A percentile compares a stretch with the other conserved stretches of the same genome.
phyloP scores from a whole-genome alignment of 2,888 invertebrate genomes.

The Cryptus armator region DNA sequence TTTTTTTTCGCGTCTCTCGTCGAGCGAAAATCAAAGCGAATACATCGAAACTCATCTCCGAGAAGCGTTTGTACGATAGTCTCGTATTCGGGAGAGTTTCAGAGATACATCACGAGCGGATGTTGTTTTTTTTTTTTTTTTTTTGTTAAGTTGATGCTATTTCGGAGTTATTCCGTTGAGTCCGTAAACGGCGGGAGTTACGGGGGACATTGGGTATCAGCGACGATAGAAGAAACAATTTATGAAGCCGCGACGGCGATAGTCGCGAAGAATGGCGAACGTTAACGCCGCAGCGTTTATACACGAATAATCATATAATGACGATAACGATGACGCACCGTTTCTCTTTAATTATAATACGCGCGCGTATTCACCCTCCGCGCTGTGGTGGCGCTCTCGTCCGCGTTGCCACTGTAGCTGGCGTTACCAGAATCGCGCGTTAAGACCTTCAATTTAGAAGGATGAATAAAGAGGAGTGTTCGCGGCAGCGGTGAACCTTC shows the following conservation, averaged over 20 bases:
- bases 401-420: not conserved
- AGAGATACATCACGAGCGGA: not conserved
- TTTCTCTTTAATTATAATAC: slow-evolving; percentile 49
- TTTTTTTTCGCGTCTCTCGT: not conserved
- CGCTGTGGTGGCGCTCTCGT: not conserved
- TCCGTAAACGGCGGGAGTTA: not conserved
- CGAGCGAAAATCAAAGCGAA: slow-evolving; percentile 17
- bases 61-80: not conserved
- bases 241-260: not conserved
- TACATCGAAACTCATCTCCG: slow-evolving; percentile 19
- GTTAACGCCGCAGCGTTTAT: slow-evolving; percentile 9
- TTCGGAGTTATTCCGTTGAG: not conserved
- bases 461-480: slow-evolving; percentile 53
- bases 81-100: not conserved
- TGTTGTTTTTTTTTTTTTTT: too few relatives aligned
- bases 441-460: slow-evolving; percentile 54
- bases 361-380: slow-evolving; percentile 40
- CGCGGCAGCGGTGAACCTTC: slow-evolving; percentile 27
- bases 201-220: not conserved
- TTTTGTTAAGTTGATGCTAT: not conserved
- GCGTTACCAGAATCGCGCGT: slow-evolving; percentile 35
- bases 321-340: slow-evolving; percentile 47
- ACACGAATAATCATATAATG: slow-evolving; percentile 41
- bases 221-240: not conserved
- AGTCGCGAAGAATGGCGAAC: slow-evolving; percentile 11